These are phyloP conservation scores for Pararge aegeria DNA, from an alignment of 1,140 invertebrate species.

Conservation along the genomic window DNA sequence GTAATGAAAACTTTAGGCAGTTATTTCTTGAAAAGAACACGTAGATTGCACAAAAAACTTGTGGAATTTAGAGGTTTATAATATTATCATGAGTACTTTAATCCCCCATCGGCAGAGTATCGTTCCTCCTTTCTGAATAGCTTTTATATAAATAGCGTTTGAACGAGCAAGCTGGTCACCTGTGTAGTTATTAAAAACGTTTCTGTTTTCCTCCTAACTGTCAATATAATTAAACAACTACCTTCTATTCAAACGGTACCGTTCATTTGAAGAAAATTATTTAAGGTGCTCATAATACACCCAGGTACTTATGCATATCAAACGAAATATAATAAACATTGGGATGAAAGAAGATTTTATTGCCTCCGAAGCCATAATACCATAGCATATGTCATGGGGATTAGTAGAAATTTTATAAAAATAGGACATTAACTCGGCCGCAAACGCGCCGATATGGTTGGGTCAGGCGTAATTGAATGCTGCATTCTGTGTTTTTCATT, in stretches of 20 bases:
- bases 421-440: slow-evolving; percentile 25
- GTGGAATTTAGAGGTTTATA: too few species aligned
- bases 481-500: not conserved
- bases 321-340: slow-evolving; percentile 24
- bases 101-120: too few species aligned
- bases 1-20: too few species aligned
- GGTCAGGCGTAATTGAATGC: not conserved
- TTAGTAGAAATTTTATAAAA: slow-evolving; percentile 35
- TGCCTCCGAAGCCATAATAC: slow-evolving; percentile 24
- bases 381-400: slow-evolving; percentile 28
- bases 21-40: too few species aligned
- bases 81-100: too few species aligned
- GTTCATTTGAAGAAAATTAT: not conserved
- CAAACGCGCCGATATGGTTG: not conserved
- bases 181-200: too few species aligned
- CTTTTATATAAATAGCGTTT: too few species aligned
- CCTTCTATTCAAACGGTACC: not conserved
- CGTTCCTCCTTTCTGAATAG: too few species aligned
- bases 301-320: slow-evolving; percentile 5
- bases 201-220: not conserved
- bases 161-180: too few species aligned
- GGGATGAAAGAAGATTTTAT: slow-evolving; percentile 35
- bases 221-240: not conserved
- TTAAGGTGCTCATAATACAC: not conserved
- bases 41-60: too few species aligned